Base-by-base conservation (phyloP, 2,113 vertebrate genomes). In the Zosterops borbonicus region DNA sequence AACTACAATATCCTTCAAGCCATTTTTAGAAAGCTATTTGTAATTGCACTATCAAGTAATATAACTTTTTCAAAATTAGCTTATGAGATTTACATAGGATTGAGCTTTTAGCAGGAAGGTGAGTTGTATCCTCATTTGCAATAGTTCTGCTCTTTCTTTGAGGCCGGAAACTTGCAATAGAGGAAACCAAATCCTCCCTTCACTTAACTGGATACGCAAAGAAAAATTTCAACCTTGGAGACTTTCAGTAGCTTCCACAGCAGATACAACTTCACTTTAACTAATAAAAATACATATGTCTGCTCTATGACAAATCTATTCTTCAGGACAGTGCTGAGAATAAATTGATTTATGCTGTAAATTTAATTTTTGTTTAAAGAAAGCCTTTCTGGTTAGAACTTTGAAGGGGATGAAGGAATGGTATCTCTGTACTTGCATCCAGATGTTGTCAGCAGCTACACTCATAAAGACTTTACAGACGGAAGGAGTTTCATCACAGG, bases 21-120 rank as follows among this genome's bases (percentile, higher is more conserved):
- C 60, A 86, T 83, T 81, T 95, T 97, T 92, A 86, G 79, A 85
- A 92, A 89, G 68, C 70, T 95, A 86, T 90, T 96, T 93, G 85
- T 92, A 95, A 94, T 91, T 95, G 42, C 50, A 78, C 46, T 84
- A 95, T 82, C 90, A 77, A 95, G 69, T 58, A 89, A 95, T 58
- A 92, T 28, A 60, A 70, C 41, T 92, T 92, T 68, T 81, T 50
- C 86, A 90, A 90, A 93, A 92, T 85, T 95, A 92, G 83, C 62
- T 90, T 73, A 35, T 63, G 49, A 90, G 77, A 87, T 96, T 91
- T 96, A 75, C 81, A 75, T 79, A 49, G 35, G 53, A 80, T 50
- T 78, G 22, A 62, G n/a, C 35, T 91, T 94, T 93, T 84, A 56
- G 75, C 53, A 78, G 58, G 76, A 89, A 92, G 59, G 71, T 76